phyloP scores from a whole-genome alignment of 2,797 vertebrate species.

The Sebastes ruberrimus region DNA sequence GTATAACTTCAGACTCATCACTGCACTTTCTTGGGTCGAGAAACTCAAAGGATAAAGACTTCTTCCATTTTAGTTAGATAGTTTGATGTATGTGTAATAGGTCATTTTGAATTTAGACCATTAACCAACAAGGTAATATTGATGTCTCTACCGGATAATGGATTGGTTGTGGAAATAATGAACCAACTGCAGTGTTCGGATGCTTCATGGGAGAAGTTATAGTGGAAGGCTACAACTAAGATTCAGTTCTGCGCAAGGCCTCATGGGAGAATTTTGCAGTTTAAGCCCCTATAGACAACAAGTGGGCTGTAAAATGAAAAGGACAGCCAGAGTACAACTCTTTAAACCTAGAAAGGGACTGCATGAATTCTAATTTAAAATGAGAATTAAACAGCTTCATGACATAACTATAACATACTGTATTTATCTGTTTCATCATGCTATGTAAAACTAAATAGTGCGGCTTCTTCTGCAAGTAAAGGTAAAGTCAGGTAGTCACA shows the following conservation, averaged over 20 bases:
- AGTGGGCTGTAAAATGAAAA: conserved; percentile 44
- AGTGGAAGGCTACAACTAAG: conserved; percentile 14
- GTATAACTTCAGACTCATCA: background rate
- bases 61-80: background rate
- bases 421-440: background rate
- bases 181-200: conserved; percentile 18
- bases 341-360: conserved; percentile 6
- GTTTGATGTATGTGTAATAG: background rate
- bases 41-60: background rate
- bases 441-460: background rate
- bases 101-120: background rate
- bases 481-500: background rate
- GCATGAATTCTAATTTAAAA: background rate
- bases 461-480: background rate
- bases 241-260: conserved; percentile 1
- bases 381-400: background rate
- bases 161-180: background rate
- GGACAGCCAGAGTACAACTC: conserved; percentile 26
- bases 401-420: background rate
- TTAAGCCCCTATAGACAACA: background rate
- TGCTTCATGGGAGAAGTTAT: background rate
- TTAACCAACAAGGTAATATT: background rate
- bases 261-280: background rate
- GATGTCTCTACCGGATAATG: background rate
- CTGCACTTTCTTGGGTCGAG: background rate